Percentiles rank a stretch among this genome's conserved stretches.
Conservation (phyloP, 2,797 vertebrate species). For the Glossophaga mutica region DNA sequence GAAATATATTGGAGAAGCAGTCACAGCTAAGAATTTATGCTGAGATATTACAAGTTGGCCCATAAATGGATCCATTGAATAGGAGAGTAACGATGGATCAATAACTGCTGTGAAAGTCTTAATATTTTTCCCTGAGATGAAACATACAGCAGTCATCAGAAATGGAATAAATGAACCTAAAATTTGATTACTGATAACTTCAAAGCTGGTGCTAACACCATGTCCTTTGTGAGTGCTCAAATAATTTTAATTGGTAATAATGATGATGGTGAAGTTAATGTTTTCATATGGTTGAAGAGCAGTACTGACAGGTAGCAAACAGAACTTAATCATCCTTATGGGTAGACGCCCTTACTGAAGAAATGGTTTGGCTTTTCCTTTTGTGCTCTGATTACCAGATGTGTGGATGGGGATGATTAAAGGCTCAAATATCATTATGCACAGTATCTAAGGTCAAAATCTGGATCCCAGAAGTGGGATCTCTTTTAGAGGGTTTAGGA, state of each 20-base stretch:
- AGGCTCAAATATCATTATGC: slow-evolving; percentile 39
- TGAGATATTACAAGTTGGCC: background rate
- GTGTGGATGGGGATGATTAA: background rate
- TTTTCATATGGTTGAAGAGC: slow-evolving; percentile 9
- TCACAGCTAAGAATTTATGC: background rate
- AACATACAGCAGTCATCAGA: background rate
- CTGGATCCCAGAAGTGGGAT: background rate
- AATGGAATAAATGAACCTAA: slow-evolving; percentile 21
- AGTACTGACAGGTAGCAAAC: background rate
- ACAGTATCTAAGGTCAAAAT: background rate
- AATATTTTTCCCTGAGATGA: slow-evolving; percentile 25
- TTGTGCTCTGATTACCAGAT: slow-evolving; percentile 1
- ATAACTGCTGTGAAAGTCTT: background rate
- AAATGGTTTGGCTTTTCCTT: slow-evolving; percentile 28
- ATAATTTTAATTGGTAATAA: background rate
- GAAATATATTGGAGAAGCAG: background rate
- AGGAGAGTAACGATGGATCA: background rate
- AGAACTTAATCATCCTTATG: background rate
- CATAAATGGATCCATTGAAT: slow-evolving; percentile 26
- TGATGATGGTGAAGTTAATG: background rate
- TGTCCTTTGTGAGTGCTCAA: background rate
- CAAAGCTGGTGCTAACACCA: background rate
- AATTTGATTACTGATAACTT: slow-evolving; percentile 20
- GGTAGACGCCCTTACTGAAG: slow-evolving; percentile 25
- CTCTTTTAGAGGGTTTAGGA: background rate